Percentiles rank a stretch among this genome's conserved stretches.
Evolutionary conservation across 64 coral and sea anemone genomes (phyloP).

Genomic region (Trachythela sp.): DNA sequence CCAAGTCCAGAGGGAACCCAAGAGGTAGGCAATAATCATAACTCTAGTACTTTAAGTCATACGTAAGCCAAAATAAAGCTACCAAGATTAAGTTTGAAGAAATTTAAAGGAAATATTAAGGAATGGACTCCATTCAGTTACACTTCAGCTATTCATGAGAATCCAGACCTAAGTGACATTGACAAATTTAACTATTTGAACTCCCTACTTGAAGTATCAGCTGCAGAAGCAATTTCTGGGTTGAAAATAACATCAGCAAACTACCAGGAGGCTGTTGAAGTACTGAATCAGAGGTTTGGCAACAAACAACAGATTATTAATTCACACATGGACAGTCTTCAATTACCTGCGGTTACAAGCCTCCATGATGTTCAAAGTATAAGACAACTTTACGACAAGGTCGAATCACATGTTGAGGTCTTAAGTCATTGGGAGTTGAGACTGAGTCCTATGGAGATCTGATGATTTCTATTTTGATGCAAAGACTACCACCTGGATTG

Average conservation of each 20-base stretch:
- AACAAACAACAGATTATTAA: background rate
- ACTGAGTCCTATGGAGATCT: background rate
- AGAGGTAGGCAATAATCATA: background rate
- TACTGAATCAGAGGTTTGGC: background rate
- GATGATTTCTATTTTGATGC: too few relatives aligned
- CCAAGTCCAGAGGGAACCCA: background rate
- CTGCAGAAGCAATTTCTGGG: background rate
- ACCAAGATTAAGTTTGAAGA: constrained; percentile 18
- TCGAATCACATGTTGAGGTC: background rate
- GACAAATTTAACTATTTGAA: background rate
- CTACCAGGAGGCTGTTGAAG: background rate
- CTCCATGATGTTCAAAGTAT: background rate
- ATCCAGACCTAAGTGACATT: background rate
- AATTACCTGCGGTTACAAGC: background rate
- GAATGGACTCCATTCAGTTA: constrained; percentile 28
- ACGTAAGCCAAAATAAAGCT: background rate
- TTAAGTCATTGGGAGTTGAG: background rate
- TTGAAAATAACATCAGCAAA: background rate
- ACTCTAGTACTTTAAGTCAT: background rate
- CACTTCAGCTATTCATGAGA: constrained; percentile 9
- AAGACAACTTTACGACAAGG: background rate
- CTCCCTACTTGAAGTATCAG: background rate
- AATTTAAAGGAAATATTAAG: too few relatives aligned
- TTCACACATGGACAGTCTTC: background rate
- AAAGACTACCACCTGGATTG: too few relatives aligned